These are phyloP conservation scores for Sebastes nivosus DNA, from an alignment of 2,797 vertebrate species.

Conservation along the genomic window DNA sequence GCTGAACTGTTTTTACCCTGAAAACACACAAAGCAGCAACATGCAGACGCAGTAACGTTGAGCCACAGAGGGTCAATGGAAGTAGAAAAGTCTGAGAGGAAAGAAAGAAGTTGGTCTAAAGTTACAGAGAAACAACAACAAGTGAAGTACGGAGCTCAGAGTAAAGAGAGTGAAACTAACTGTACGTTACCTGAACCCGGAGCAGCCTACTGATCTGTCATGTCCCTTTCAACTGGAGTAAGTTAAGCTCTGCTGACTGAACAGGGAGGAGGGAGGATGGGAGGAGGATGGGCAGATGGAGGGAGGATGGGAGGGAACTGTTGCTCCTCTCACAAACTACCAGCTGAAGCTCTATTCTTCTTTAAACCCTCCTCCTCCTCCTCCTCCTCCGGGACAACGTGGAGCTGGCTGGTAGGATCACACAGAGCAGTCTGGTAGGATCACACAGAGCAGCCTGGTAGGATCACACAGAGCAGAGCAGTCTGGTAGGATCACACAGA, in stretches of 20 bases:
- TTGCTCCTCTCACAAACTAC: constrained; percentile 29
- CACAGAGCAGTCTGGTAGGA: too few species aligned
- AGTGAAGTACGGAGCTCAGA: not conserved
- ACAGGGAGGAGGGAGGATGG: not conserved
- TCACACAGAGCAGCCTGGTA: too few species aligned
- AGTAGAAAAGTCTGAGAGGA: not conserved
- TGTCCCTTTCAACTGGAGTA: constrained; percentile 8
- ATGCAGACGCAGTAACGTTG: not conserved
- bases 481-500: too few species aligned
- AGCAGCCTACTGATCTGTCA: constrained; percentile 19
- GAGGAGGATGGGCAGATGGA: too few species aligned
- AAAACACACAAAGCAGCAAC: not conserved
- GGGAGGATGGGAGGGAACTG: constrained; percentile 27
- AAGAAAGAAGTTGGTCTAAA: not conserved
- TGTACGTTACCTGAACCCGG: constrained; percentile 50
- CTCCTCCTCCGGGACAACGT: constrained; percentile 51
- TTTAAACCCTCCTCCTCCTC: too few species aligned
- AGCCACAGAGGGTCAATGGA: not conserved
- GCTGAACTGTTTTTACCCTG: not conserved
- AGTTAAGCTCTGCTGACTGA: constrained; percentile 5
- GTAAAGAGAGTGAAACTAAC: not conserved
- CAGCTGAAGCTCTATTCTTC: too few species aligned
- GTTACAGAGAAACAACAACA: not conserved
- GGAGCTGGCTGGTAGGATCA: constrained; percentile 56
- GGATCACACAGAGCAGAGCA: too few species aligned